A percentile compares a stretch with the other conserved stretches of the same genome.
Conservation (phyloP, 2,113 vertebrate genomes). For the Galemys pyrenaicus region DNA sequence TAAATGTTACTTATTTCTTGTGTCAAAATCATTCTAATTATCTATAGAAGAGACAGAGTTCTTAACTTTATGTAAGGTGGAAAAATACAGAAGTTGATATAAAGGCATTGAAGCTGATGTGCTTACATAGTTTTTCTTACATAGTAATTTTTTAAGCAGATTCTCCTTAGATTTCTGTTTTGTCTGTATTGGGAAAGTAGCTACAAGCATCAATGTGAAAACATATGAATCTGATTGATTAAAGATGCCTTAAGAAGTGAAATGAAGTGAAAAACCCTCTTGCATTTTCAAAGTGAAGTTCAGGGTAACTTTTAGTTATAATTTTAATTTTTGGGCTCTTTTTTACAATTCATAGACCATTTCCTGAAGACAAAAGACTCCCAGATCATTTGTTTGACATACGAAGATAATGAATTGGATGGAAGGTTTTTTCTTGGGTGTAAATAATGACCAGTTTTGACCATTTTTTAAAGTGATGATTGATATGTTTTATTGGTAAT, state of each 20-base stretch:
- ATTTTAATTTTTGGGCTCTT: conserved; percentile 13
- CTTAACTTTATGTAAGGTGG: neutral
- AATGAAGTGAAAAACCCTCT: neutral
- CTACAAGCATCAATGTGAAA: neutral
- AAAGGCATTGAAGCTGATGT: neutral
- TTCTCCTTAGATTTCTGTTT: neutral
- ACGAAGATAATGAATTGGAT: conserved; percentile 22
- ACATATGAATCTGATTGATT: neutral
- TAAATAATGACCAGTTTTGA: neutral
- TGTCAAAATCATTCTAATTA: neutral
- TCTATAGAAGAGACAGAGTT: neutral
- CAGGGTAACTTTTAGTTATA: neutral
- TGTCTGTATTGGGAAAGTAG: neutral
- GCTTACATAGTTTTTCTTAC: neutral
- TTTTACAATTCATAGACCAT: neutral
- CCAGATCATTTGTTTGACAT: neutral
- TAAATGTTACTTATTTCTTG: neutral
- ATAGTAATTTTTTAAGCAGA: neutral
- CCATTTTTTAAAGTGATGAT: neutral
- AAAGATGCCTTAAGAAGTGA: neutral
- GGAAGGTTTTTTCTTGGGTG: neutral
- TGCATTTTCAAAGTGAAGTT: neutral
- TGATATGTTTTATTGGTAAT: conserved; percentile 12
- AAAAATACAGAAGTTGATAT: neutral
- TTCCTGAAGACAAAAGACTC: neutral